Percentiles rank a stretch among this genome's conserved stretches.
phyloP scores from a whole-genome alignment of 2,113 vertebrate genomes.

The Glaucomys volans region DNA sequence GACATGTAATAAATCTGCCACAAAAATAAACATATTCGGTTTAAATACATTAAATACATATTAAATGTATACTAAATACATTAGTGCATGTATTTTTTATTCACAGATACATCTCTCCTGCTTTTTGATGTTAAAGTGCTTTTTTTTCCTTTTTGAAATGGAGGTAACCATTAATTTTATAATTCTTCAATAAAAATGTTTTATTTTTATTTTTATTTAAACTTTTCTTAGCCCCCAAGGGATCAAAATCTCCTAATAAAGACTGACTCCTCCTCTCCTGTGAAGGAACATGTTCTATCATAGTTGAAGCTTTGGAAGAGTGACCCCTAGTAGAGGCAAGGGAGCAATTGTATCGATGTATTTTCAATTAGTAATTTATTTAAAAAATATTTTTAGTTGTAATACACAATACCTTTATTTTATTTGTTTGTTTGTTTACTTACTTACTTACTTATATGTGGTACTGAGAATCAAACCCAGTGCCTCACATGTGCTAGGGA shows the following conservation, averaged over 20 bases:
- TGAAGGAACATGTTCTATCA: background rate
- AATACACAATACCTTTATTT: too few relatives aligned
- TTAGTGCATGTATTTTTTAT: background rate
- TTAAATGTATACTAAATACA: too few relatives aligned
- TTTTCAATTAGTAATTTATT: background rate
- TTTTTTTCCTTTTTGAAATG: constrained; percentile 34
- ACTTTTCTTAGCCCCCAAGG: background rate
- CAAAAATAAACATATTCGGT: constrained; percentile 16
- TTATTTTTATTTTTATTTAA: constrained; percentile 58
- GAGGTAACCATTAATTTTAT: constrained; percentile 27
- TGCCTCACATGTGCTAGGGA: too few relatives aligned
- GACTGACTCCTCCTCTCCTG: background rate
- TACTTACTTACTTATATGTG: too few relatives aligned
- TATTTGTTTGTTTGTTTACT: too few relatives aligned
- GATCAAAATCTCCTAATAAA: constrained; percentile 46
- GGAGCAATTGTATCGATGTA: background rate
- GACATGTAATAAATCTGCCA: background rate
- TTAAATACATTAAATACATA: background rate
- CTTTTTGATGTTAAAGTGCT: background rate
- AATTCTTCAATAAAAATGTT: constrained; percentile 42
- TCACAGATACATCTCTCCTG: background rate
- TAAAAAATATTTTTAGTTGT: too few relatives aligned
- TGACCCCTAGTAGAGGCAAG: too few relatives aligned
- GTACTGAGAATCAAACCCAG: too few relatives aligned
- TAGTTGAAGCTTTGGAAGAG: background rate